Base-by-base conservation (phyloP, 2,888 invertebrate species). In the Heliconius ethilla region DNA sequence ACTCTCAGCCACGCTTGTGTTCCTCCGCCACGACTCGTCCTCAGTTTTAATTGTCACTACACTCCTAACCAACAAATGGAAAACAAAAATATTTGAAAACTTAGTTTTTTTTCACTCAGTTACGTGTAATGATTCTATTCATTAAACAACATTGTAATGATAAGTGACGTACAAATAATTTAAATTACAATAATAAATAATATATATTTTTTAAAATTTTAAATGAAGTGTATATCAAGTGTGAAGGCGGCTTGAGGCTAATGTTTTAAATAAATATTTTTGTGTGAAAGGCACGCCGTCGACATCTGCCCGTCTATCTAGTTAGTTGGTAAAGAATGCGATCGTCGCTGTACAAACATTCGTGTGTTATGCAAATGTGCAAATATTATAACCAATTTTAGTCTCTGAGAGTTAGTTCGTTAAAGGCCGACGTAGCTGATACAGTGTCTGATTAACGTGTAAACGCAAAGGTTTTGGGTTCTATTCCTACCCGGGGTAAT, bases 241-340 rank as follows among this genome's bases (percentile, higher is more conserved):
- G 77, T 77, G 72, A n/a, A 51, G 51, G 66, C 22, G 77, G 55
- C 69, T 70, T n/a, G 45, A 59, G 55, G 65, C 45, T 65, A 70
- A 70, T 70, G 75, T 73, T 75, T 72, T 76, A 63, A 75, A 40
- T 69, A 69, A 69, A 69, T 69, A 40, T 76, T 72, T 69, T 77
- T 78, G 70, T 70, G 81, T 79, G 81, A 81, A 78, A 81, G 78
- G 81, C 59, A 76, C 73, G 55, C 25, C 25, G 78, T 40, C n/a
- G 80, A 75, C 79, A 75, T 76, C 75, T 76, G 70, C 29, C 55
- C 25, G 67, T 69, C 55, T 27, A 66, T 73, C 72, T 77, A 73
- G 72, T 66, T 27, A 66, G 72, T 59, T 27, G 40, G 13, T n/a
- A 27, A 27, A 70, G 76, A 77, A 77, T 70, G 75, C 65, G 75